These are phyloP conservation scores for Acrobasis suavella DNA, from an alignment of 2,888 invertebrate genomes.

Conservation along the genomic window DNA sequence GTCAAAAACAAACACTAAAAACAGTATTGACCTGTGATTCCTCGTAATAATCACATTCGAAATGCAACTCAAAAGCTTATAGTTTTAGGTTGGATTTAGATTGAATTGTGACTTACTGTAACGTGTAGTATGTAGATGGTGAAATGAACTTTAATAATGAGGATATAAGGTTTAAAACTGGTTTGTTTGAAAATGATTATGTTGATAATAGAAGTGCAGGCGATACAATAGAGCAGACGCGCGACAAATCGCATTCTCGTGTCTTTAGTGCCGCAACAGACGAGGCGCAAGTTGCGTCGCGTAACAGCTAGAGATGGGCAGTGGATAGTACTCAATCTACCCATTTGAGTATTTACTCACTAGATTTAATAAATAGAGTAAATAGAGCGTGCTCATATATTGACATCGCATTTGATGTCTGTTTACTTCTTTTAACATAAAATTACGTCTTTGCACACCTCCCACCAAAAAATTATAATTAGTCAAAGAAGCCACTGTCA, in stretches of 20 bases:
- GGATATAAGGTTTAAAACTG: constrained; percentile 3
- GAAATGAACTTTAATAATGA: background rate
- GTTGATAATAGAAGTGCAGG: constrained; percentile 15
- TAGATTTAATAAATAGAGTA: too few relatives aligned
- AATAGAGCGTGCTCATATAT: too few relatives aligned
- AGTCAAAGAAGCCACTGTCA: too few relatives aligned
- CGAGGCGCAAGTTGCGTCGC: too few relatives aligned
- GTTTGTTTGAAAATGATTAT: constrained; percentile 1
- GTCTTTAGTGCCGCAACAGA: too few relatives aligned
- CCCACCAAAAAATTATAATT: too few relatives aligned
- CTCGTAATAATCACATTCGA: constrained; percentile 4
- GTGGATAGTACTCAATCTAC: too few relatives aligned
- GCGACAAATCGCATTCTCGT: constrained; percentile 25
- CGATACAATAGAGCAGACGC: constrained; percentile 22
- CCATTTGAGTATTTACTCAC: too few relatives aligned
- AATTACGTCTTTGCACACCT: too few relatives aligned
- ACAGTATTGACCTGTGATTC: constrained; percentile 23
- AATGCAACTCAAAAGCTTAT: background rate
- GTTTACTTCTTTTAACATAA: too few relatives aligned
- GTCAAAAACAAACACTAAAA: constrained; percentile 28
- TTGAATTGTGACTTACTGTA: background rate
- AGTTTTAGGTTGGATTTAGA: constrained; percentile 4
- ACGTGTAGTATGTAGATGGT: background rate
- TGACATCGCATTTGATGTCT: too few relatives aligned
- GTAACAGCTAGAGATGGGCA: too few relatives aligned